Percentiles rank a stretch among this genome's conserved stretches.
These are phyloP conservation scores for Apteryx mantelli DNA, from an alignment of 2,113 vertebrate genomes.

Conservation along the genomic window DNA sequence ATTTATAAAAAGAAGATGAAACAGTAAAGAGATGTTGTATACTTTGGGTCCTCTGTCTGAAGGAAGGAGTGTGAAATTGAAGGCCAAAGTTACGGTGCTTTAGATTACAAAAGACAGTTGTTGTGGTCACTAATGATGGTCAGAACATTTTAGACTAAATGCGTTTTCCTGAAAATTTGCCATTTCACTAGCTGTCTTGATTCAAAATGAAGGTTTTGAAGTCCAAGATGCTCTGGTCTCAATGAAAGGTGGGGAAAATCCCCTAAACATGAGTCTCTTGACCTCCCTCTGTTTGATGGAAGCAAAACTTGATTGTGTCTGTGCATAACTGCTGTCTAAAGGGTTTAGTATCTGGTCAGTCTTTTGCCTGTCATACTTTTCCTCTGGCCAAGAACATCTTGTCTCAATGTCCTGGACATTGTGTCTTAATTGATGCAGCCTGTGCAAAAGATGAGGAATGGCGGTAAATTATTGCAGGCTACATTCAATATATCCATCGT, in stretches of 20 bases:
- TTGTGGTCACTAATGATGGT: background rate
- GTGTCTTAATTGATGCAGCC: background rate
- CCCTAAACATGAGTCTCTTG: background rate
- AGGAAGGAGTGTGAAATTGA: background rate
- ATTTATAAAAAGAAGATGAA: background rate
- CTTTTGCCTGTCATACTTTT: background rate
- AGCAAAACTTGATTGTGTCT: background rate
- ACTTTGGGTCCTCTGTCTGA: background rate
- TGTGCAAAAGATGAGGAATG: background rate
- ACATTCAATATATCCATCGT: fast-evolving
- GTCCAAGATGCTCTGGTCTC: background rate
- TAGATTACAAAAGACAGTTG: background rate
- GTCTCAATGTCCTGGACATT: fast-evolving
- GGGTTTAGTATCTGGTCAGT: background rate
- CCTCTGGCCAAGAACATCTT: background rate
- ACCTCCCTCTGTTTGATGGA: background rate
- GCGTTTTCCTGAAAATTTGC: background rate
- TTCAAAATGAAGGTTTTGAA: background rate
- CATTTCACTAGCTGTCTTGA: background rate
- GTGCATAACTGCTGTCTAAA: background rate
- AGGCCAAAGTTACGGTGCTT: background rate
- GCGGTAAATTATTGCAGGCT: background rate
- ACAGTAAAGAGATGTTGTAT: background rate
- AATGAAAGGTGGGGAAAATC: fast-evolving
- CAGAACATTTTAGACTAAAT: background rate